Evolutionary conservation across 2,797 vertebrate genomes (phyloP).

Genomic region (Microchirus variegatus): DNA sequence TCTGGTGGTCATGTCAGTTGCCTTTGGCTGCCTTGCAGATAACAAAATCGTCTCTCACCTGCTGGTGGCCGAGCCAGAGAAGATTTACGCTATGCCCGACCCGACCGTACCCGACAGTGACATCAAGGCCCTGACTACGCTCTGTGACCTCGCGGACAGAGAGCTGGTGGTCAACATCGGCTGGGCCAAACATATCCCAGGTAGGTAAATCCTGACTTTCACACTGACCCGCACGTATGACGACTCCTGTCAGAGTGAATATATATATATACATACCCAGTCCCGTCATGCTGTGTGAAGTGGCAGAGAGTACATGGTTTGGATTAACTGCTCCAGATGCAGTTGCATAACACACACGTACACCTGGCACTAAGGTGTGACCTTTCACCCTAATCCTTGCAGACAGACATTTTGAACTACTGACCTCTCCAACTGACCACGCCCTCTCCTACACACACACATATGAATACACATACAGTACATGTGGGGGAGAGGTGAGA

Average conservation of each 20-base stretch:
- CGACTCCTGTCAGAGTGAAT: too few relatives aligned
- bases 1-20: constrained; percentile 87
- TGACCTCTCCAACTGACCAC: constrained; percentile 33
- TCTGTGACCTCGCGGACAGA: constrained; percentile 97
- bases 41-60: constrained; percentile 99
- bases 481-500: neutral
- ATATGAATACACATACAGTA: constrained; percentile 4
- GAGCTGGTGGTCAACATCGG: constrained; percentile 98
- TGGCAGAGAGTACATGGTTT: constrained; percentile 74
- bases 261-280: neutral
- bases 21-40: constrained; percentile 95
- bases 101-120: constrained; percentile 97
- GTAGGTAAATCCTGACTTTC: constrained; percentile 70
- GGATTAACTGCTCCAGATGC: constrained; percentile 90
- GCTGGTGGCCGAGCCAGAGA: constrained; percentile 98
- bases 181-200: constrained; percentile 99
- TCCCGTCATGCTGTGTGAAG: constrained; percentile 25
- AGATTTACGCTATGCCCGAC: constrained; percentile 99
- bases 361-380: constrained; percentile 32
- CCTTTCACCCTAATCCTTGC: constrained; percentile 51
- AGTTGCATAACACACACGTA: constrained; percentile 64
- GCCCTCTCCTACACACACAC: neutral
- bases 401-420: constrained; percentile 47
- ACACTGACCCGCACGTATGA: too few relatives aligned
- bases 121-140: constrained; percentile 98